Percentiles rank a stretch among this genome's conserved stretches.
Conservation (phyloP, 37 sponge, comb jelly and placozoan species). For the Lycopodina hypogea region DNA sequence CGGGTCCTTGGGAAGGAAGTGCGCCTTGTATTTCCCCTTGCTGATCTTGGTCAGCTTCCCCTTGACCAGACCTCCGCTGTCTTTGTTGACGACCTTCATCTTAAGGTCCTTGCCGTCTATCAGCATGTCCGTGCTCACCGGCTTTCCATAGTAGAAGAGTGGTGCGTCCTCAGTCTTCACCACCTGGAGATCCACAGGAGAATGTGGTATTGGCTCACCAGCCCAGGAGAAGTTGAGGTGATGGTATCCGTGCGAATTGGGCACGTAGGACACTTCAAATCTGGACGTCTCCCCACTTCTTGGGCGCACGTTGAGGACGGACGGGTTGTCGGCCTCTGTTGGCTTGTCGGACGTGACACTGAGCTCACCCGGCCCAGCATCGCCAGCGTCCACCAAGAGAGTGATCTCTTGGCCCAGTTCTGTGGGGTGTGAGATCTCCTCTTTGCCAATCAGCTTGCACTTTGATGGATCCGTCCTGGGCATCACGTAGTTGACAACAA, state of each 20-base stretch:
- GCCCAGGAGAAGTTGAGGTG: constrained; percentile 36
- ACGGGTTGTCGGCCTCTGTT: not conserved
- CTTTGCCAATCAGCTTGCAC: constrained; percentile 31
- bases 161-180: constrained; percentile 8
- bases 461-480: constrained; percentile 39
- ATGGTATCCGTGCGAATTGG: constrained; percentile 26
- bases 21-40: constrained; percentile 27
- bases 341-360: constrained; percentile 26
- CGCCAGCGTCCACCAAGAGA: constrained; percentile 13
- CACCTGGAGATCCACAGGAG: constrained; percentile 32
- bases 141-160: constrained; percentile 24
- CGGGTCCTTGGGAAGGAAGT: constrained; percentile 37
- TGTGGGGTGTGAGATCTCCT: constrained; percentile 7
- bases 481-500: constrained; percentile 34
- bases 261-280: constrained; percentile 17
- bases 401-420: constrained; percentile 24
- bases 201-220: not conserved
- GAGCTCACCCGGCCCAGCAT: constrained; percentile 38
- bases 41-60: constrained; percentile 51
- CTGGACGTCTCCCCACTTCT: not conserved
- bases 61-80: constrained; percentile 33
- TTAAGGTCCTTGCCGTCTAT: constrained; percentile 38
- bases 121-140: constrained; percentile 24
- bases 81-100: constrained; percentile 24
- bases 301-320: not conserved